phyloP scores from a whole-genome alignment of 2,888 invertebrate species.

The Coleophora deauratella region DNA sequence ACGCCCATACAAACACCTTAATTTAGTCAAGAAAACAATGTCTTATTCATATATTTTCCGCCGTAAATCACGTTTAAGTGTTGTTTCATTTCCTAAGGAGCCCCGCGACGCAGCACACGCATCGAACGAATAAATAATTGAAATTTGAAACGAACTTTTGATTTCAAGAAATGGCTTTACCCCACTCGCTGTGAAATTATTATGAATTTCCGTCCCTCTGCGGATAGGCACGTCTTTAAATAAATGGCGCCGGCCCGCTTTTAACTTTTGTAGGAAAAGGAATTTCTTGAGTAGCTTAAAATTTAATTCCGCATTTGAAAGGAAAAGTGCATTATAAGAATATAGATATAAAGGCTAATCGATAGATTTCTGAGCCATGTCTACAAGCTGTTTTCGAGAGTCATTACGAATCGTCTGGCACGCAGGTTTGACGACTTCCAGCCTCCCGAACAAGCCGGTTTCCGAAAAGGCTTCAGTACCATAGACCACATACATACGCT shows the following conservation, averaged over 20 bases:
- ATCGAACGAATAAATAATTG: slow-evolving; percentile 71
- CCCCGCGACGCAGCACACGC: slow-evolving; percentile 61
- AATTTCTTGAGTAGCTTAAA: no score
- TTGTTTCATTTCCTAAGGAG: slow-evolving; percentile 69
- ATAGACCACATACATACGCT: no score
- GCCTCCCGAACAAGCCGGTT: no score
- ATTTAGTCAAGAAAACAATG: slow-evolving; percentile 64
- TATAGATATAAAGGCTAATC: no score
- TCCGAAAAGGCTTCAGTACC: no score
- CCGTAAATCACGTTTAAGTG: slow-evolving; percentile 70
- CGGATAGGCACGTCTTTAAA: slow-evolving; percentile 39
- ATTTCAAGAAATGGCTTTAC: slow-evolving; percentile 63
- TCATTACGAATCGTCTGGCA: no score
- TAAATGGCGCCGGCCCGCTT: slow-evolving; percentile 21
- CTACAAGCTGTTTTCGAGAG: no score
- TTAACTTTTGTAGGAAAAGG: no score
- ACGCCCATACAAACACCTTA: slow-evolving; percentile 44
- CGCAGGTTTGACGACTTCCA: no score
- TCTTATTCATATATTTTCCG: slow-evolving; percentile 64
- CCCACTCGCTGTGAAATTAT: slow-evolving; percentile 57
- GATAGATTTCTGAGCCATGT: no score
- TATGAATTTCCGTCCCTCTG: slow-evolving; percentile 59
- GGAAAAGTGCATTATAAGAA: no score
- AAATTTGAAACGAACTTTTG: slow-evolving; percentile 71
- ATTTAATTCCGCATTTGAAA: no score